Percentiles rank a stretch among this genome's conserved stretches.
Conservation (phyloP, 2,888 invertebrate species). For the Eurytoma adleriae region DNA sequence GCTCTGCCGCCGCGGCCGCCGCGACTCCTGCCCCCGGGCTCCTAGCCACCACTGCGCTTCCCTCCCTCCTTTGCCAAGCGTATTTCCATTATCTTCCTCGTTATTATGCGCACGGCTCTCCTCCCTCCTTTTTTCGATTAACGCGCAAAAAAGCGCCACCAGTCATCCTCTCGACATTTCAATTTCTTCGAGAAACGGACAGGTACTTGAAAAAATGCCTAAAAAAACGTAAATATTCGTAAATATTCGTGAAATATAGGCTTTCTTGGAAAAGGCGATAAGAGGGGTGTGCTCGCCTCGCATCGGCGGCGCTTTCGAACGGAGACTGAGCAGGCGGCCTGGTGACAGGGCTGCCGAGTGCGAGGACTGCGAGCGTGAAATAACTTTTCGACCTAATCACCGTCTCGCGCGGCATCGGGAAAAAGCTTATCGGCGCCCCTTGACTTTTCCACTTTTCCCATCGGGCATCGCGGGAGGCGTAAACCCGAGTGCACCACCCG, state of each 20-base stretch:
- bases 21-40: neutral
- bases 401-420: conserved; percentile 59
- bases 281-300: too few species aligned
- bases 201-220: too few species aligned
- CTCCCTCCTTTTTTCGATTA: too few species aligned
- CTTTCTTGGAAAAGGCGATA: too few species aligned
- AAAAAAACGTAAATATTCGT: too few species aligned
- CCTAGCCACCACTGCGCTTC: neutral
- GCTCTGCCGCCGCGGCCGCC: conserved; percentile 11
- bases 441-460: neutral
- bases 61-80: conserved; percentile 14
- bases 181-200: too few species aligned
- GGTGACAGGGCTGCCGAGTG: conserved; percentile 55
- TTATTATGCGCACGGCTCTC: conserved; percentile 10
- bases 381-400: conserved; percentile 66
- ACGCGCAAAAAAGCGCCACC: too few species aligned
- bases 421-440: conserved; percentile 59
- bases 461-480: neutral
- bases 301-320: neutral
- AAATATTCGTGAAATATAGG: too few species aligned
- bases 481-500: neutral
- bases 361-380: conserved; percentile 61
- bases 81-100: conserved; percentile 21
- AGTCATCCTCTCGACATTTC: too few species aligned
- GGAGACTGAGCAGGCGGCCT: conserved; percentile 54